Percentiles rank a stretch among this genome's conserved stretches.
Evolutionary conservation across 2,888 invertebrate genomes (phyloP).

Genomic region (Ceramica pisi): DNA sequence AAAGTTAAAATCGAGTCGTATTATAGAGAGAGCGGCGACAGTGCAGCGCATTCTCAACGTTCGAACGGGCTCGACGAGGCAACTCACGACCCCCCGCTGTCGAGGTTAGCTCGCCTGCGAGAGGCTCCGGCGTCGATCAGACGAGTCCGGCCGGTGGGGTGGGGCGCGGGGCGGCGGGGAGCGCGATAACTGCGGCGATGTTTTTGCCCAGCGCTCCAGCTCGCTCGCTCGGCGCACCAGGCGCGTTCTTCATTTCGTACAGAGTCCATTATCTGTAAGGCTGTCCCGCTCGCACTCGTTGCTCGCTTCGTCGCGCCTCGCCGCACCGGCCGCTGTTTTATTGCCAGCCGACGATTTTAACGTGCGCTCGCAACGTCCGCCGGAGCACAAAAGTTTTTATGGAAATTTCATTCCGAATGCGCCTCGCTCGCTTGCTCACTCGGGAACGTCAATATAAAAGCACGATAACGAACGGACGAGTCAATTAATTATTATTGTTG

Average conservation of each 20-base stretch:
- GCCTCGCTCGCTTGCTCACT: constrained; percentile 88
- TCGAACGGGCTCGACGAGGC: constrained; percentile 82
- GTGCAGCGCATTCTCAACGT: constrained; percentile 80
- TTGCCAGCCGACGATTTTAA: constrained; percentile 91
- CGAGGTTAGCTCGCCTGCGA: constrained; percentile 88
- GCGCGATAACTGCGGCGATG: constrained; percentile 89
- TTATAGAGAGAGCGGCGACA: constrained; percentile 74
- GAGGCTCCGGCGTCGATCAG: constrained; percentile 87
- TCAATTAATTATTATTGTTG: constrained; percentile 91
- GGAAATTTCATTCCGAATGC: constrained; percentile 91
- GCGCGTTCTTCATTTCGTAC: constrained; percentile 90
- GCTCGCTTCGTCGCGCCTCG: constrained; percentile 87
- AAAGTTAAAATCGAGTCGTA: constrained; percentile 82
- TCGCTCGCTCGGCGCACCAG: constrained; percentile 87
- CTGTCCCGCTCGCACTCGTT: constrained; percentile 85
- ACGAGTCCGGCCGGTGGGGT: constrained; percentile 81
- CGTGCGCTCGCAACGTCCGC: constrained; percentile 91
- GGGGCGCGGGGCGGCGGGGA: constrained; percentile 72
- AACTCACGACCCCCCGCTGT: constrained; percentile 88
- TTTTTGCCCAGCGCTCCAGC: constrained; percentile 89
- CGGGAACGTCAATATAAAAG: constrained; percentile 90
- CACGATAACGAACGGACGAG: constrained; percentile 91
- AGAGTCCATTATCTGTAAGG: constrained; percentile 88
- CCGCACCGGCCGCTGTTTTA: constrained; percentile 91
- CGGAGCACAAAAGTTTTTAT: constrained; percentile 91